Conservation (phyloP, 2,888 invertebrate species). For the Calephelis perditalis region DNA sequence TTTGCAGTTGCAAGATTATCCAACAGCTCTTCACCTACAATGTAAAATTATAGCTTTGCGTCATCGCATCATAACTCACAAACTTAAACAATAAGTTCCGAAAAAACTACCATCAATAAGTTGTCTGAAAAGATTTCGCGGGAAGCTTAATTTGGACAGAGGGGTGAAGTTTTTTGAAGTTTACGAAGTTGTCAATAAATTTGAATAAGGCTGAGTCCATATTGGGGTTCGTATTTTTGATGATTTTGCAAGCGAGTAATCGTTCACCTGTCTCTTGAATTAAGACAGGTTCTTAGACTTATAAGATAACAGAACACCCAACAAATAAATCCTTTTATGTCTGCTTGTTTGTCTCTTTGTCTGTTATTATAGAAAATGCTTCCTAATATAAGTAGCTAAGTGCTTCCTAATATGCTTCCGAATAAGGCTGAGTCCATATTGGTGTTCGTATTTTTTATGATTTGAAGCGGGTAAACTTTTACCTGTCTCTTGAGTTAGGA, state of each 20-base stretch:
- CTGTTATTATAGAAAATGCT: no score
- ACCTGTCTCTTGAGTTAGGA: no score
- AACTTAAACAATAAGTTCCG: constrained; percentile 33
- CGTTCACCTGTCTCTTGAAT: no score
- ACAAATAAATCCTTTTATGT: no score
- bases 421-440: neutral
- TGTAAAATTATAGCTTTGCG: constrained; percentile 28
- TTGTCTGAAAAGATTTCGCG: constrained; percentile 26
- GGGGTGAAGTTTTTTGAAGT: constrained; percentile 21
- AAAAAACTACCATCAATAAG: constrained; percentile 32
- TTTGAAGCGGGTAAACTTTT: no score
- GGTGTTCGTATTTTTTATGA: neutral
- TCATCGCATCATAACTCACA: constrained; percentile 30
- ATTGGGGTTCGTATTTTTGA: neutral
- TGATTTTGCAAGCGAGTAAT: no score
- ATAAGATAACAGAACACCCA: no score
- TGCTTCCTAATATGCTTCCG: no score
- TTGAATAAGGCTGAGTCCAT: constrained; percentile 6
- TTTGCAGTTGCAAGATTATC: no score
- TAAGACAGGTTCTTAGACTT: no score
- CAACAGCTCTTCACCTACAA: constrained; percentile 9
- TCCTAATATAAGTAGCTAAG: no score
- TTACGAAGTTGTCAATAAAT: constrained; percentile 24
- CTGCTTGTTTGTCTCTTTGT: no score
- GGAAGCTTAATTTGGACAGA: constrained; percentile 21